Evolutionary conservation across 2,888 invertebrate species (phyloP), one percentile per base, ranked within the genome.

Genomic region (Troides oblongomaculatus): DNA sequence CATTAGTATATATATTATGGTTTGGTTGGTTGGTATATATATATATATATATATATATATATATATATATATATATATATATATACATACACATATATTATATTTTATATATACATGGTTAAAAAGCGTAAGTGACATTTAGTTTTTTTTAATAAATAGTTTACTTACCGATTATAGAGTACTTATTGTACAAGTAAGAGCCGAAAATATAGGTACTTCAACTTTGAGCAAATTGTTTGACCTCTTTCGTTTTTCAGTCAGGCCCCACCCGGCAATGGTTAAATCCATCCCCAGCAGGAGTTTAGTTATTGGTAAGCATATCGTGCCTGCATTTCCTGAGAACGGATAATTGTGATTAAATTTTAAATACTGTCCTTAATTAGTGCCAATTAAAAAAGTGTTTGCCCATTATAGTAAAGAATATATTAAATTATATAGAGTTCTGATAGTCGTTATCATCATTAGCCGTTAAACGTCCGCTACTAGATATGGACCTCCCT

Each of bases 161-260:
- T 18, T 21, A 0, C 56, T 30, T 50, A 70, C 70, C 60, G 10
- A 14, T 39, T 50, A 59, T 43, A 63, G n/a, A 43, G 50, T 0
- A 21, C 21, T 21, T 21, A 14, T 23, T 4, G 18, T 39, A 53
- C 70, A 70, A 1, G 59, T 30, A 8, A 8, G 1, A n/a, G 21
- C 17, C 6, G 58, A 39, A 17, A 39, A 21, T 43, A 70, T 63
- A 5, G 66, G 53, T 8, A 66, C 0, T 21, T 59, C 12, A 25
- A 66, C 66, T 70, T 70, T 70, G 25, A 58, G 63, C 25, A 63
- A 39, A 60, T 66, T 8, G 25, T 59, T 43, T 14, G 70, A 70
- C 17, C 14, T 23, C 25, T 39, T 18, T 59, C 21, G 8, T 10
- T 5, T 53, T 60, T 70, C 70, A 17, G 69, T 69, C 10, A 12